These are phyloP conservation scores for Thomomys bottae DNA, from an alignment of 2,113 vertebrate genomes.

Conservation along the genomic window DNA sequence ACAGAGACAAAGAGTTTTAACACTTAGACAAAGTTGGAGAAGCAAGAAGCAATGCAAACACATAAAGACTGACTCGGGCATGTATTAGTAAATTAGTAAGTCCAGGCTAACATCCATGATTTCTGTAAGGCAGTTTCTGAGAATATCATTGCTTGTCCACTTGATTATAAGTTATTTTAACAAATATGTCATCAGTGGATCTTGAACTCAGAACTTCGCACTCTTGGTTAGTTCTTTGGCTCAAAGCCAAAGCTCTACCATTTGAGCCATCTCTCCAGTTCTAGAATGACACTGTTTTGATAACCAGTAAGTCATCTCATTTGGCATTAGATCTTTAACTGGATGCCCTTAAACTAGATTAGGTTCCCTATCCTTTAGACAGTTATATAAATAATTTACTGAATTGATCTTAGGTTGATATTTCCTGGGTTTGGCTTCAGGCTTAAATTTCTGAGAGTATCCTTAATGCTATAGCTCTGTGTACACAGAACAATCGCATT, in stretches of 20 bases:
- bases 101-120: not conserved
- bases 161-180: conserved; percentile 10
- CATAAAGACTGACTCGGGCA: not conserved
- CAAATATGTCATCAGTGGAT: too few species aligned
- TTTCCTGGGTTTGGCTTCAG: conserved; percentile 44
- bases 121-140: not conserved
- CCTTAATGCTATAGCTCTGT: not conserved
- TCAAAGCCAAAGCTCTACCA: too few species aligned
- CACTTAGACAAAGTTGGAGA: not conserved
- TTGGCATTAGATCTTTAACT: conserved; percentile 16
- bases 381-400: conserved; percentile 63
- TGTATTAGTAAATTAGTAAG: not conserved
- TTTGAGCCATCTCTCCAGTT: too few species aligned
- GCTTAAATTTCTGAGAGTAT: conserved; percentile 40
- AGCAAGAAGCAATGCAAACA: not conserved
- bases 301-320: conserved; percentile 16
- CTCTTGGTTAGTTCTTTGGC: too few species aligned
- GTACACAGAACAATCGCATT: not conserved
- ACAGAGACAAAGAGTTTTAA: not conserved
- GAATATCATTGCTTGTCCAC: not conserved
- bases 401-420: conserved; percentile 26
- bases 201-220: too few species aligned
- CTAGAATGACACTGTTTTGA: not conserved
- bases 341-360: conserved; percentile 41
- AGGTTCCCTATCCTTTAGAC: conserved; percentile 4